Percentiles rank a stretch among this genome's conserved stretches.
phyloP scores from a whole-genome alignment of 2,113 vertebrate genomes.

The Aptenodytes forsteri region DNA sequence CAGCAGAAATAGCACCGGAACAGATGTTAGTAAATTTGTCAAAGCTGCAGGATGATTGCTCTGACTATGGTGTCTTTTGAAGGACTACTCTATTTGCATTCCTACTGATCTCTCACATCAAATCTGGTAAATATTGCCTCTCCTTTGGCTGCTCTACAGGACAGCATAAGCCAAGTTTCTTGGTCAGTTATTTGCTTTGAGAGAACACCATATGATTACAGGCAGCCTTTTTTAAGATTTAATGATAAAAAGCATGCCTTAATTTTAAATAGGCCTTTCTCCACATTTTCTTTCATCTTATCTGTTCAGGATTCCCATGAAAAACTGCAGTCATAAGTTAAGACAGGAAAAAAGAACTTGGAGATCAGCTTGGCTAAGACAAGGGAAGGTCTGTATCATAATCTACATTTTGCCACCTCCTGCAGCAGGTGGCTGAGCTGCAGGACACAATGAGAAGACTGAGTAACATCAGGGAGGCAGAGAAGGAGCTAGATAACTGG shows the following conservation, averaged over 20 bases:
- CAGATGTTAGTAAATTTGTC: constrained; percentile 60
- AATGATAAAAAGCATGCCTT: background rate
- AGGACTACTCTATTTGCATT: constrained; percentile 7
- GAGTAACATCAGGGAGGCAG: no score
- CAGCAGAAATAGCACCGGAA: constrained; percentile 44
- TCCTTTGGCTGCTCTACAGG: background rate
- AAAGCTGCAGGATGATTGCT: constrained; percentile 36
- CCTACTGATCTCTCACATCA: background rate
- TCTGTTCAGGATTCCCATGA: background rate
- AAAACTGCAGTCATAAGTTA: background rate
- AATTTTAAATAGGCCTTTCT: background rate
- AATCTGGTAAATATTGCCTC: constrained; percentile 8
- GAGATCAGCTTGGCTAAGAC: background rate
- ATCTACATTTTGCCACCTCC: background rate
- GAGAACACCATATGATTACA: background rate
- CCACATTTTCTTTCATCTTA: background rate
- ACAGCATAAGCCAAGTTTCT: background rate
- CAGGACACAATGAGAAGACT: no score
- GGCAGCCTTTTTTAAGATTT: background rate
- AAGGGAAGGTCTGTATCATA: background rate
- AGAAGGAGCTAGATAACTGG: no score
- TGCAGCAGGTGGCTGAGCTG: no score
- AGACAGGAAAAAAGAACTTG: background rate
- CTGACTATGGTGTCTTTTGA: background rate
- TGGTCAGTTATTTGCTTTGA: background rate